These are phyloP conservation scores for Notothenia coriiceps DNA, from an alignment of 2,113 vertebrate species.

Conservation along the genomic window DNA sequence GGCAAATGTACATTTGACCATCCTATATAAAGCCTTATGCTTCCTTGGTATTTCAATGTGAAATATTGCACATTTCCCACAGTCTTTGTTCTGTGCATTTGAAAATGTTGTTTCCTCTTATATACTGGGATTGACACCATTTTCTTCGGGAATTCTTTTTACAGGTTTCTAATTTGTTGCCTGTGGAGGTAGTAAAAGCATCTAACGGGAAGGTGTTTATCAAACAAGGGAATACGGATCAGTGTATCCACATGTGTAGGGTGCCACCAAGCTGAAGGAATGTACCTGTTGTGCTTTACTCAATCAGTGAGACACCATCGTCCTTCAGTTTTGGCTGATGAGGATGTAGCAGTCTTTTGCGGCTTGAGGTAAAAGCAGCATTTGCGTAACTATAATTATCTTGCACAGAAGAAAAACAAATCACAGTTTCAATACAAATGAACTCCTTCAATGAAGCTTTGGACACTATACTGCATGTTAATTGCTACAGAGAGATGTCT, in stretches of 20 bases:
- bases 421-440: constrained; percentile 72
- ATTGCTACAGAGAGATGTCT: constrained; percentile 67
- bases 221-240: constrained; percentile 4
- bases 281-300: constrained; percentile 77
- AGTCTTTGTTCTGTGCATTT: constrained; percentile 69
- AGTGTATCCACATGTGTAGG: constrained; percentile 16
- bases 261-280: constrained; percentile 50
- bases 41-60: constrained; percentile 75
- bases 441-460: constrained; percentile 61
- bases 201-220: constrained; percentile 39
- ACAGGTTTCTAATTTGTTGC: constrained; percentile 51
- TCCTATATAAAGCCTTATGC: constrained; percentile 55
- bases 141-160: background rate
- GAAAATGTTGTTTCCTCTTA: constrained; percentile 33
- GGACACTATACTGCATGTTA: constrained; percentile 60
- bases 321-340: constrained; percentile 60
- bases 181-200: constrained; percentile 72
- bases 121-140: constrained; percentile 4
- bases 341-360: constrained; percentile 56
- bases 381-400: constrained; percentile 57
- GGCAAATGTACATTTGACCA: constrained; percentile 51
- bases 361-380: constrained; percentile 73
- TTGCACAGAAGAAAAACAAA: constrained; percentile 17
- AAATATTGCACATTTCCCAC: constrained; percentile 86
- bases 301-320: constrained; percentile 28